Conservation (phyloP, 2,113 vertebrate genomes). For the Callocephalon fimbriatum region DNA sequence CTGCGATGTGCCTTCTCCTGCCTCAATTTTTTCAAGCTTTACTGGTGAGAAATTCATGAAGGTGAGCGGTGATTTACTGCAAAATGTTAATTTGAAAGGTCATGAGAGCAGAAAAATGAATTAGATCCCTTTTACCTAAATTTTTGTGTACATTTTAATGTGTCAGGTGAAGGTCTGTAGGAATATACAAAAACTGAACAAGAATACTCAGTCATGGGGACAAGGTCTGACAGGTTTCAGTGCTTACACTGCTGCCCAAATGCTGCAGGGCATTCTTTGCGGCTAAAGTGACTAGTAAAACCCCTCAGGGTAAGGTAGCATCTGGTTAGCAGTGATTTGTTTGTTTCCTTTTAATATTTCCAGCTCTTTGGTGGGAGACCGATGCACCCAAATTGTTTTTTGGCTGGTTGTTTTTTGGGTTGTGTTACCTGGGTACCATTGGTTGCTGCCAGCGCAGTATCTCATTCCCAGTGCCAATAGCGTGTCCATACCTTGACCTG, state of each 20-base stretch:
- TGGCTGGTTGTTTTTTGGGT: background rate
- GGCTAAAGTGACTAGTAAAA: background rate
- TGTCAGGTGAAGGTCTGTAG: background rate
- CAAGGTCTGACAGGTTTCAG: background rate
- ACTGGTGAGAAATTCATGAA: background rate
- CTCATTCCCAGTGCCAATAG: background rate
- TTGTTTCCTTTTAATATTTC: background rate
- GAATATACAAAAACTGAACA: background rate
- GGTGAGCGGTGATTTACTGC: background rate
- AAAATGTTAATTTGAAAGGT: background rate
- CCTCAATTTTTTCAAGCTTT: background rate
- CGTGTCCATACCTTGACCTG: background rate
- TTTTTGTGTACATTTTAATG: background rate
- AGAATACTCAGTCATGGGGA: accelerated
- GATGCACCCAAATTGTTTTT: too few relatives aligned
- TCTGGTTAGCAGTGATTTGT: background rate
- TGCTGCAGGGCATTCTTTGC: background rate
- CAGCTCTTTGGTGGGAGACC: background rate
- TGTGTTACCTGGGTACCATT: background rate
- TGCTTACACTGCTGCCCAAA: accelerated
- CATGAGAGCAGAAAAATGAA: background rate
- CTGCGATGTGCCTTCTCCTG: background rate
- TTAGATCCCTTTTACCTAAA: background rate
- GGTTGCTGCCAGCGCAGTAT: background rate
- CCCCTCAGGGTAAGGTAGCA: background rate